Conservation (phyloP, 2,797 vertebrate genomes). For the Discoglossus pictus region DNA sequence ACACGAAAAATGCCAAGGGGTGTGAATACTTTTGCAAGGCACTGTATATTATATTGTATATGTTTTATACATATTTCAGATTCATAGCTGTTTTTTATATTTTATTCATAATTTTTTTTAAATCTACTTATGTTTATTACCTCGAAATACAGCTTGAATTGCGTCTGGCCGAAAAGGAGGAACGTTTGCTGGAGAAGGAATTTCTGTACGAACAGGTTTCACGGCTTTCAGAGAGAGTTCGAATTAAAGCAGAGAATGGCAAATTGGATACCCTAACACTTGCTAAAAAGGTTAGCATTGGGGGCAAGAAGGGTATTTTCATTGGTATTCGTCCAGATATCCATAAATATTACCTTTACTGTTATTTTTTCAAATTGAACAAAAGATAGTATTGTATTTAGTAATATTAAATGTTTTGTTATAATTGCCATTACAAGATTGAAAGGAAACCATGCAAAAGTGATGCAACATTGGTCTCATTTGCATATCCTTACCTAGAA, state of each 20-base stretch:
- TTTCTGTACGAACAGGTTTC: slow-evolving; percentile 81
- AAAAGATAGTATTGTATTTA: no score
- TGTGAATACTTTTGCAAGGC: no score
- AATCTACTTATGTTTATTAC: neutral
- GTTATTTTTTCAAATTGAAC: neutral
- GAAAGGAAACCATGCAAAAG: no score
- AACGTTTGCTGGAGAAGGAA: slow-evolving; percentile 81
- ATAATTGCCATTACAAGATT: no score
- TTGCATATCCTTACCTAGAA: no score
- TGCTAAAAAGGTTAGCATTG: slow-evolving; percentile 80
- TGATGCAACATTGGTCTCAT: no score
- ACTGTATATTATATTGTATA: no score
- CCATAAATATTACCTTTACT: neutral
- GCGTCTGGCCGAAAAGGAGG: slow-evolving; percentile 76
- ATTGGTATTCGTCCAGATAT: neutral
- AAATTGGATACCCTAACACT: slow-evolving; percentile 73
- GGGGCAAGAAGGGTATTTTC: neutral
- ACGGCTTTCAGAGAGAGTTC: slow-evolving; percentile 69
- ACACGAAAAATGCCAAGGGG: no score
- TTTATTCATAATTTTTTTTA: neutral
- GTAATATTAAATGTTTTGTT: no score
- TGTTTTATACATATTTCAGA: no score
- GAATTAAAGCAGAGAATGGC: slow-evolving; percentile 62
- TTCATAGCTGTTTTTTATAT: neutral
- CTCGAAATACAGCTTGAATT: slow-evolving; percentile 74